Evolutionary conservation across 2,113 vertebrate genomes (phyloP), one percentile per base, ranked within the genome.

Genomic region (Lagopus muta): DNA sequence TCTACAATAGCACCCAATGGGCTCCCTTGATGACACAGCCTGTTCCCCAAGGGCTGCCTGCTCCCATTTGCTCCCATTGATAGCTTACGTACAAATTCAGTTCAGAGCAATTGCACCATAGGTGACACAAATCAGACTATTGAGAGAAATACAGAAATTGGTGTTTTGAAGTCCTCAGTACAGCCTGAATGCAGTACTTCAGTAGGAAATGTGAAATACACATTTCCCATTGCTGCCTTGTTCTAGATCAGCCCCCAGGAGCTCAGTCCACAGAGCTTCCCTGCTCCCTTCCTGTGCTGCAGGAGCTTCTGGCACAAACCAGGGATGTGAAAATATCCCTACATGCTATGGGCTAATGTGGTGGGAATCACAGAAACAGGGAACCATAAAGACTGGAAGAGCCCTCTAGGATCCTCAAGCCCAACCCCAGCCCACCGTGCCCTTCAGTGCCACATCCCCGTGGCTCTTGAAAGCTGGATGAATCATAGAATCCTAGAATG

Each of bases 1-100:
- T 78, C 65, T 3, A 2, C 2, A 20, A 0, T 9, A 7, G 13
- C 7, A 4, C 28, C 10, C 1, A 27, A 20, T 22, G 1, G 34
- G 65, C 54, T 61, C 22, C 0, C 43, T 50, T 18, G 6, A 70
- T 73, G 47, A 2, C 2, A 0, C 11, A 21, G 30, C 27, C 42
- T 13, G 4, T 25, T 80, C 57, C 34, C 73, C 4, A 18, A 0
- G 3, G 79, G 20, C 47, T 48, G 48, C 48, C 16, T 24, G 48
- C 21, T 50, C 48, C 48, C 48, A 24, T 50, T 50, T 45, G 17
- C 48, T 88, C 14, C 24, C 4, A 1, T 36, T 4, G 27, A n/a
- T 40, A 28, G 32, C 36, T 61, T 76, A 13, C 10, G 5, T 11
- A 34, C 6, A 52, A 61, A 70, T 45, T 11, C 5, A 9, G 72